These are phyloP conservation scores for Xenus cinereus DNA, from an alignment of 2,113 vertebrate genomes.

Conservation along the genomic window DNA sequence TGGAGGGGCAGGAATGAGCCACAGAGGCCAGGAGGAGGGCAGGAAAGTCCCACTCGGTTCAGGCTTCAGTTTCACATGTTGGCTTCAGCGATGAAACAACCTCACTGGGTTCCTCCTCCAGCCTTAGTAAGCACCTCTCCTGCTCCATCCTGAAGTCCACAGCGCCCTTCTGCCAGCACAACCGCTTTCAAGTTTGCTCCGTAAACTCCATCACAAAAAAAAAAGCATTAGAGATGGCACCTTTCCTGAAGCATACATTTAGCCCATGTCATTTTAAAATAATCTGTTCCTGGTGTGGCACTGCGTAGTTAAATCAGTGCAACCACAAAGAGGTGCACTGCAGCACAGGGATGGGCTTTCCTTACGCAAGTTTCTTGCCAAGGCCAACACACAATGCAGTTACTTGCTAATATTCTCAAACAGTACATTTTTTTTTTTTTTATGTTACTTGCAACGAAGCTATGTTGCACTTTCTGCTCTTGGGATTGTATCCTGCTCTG, in stretches of 20 bases:
- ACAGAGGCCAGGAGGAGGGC: background rate
- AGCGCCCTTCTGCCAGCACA: background rate
- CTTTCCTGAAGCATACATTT: background rate
- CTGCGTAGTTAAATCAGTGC: background rate
- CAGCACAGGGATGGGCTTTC: background rate
- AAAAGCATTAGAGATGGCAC: background rate
- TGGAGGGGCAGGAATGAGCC: background rate
- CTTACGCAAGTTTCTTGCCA: background rate
- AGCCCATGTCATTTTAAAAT: background rate
- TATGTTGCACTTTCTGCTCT: background rate
- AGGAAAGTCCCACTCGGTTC: background rate
- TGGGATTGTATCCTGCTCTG: background rate
- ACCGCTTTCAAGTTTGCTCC: background rate
- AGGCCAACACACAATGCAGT: background rate
- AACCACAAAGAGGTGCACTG: background rate
- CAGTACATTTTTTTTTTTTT: background rate
- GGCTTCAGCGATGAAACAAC: background rate
- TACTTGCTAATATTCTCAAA: background rate
- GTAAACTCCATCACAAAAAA: background rate
- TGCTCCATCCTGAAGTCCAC: background rate
- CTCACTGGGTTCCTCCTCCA: background rate
- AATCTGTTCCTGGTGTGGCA: background rate
- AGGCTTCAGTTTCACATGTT: background rate
- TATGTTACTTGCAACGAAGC: background rate
- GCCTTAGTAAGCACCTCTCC: background rate